Conservation (phyloP, 2,797 vertebrate species). For the Siniperca obscura region DNA sequence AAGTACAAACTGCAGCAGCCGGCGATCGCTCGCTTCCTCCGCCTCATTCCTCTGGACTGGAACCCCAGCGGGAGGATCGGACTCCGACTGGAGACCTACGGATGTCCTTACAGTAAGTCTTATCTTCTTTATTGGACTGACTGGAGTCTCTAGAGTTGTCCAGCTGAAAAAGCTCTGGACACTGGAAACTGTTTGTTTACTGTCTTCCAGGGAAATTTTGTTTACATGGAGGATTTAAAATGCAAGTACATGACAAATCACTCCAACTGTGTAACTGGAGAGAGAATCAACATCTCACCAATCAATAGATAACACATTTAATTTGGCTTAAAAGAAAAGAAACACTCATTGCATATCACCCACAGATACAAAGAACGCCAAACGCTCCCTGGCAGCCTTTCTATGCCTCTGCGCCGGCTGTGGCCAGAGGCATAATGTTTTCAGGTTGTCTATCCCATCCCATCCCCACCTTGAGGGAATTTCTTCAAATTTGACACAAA, state of each 20-base stretch:
- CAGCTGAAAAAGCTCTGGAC: background rate
- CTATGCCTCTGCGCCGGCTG: no score
- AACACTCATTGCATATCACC: background rate
- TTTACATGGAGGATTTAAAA: background rate
- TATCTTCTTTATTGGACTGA: background rate
- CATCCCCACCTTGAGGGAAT: no score
- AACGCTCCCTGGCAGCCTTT: background rate
- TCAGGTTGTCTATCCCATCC: no score
- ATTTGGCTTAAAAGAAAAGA: background rate
- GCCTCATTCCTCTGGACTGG: slow-evolving; percentile 93
- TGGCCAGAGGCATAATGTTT: no score
- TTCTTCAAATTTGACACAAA: no score
- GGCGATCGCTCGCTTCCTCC: slow-evolving; percentile 90
- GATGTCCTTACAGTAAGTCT: slow-evolving; percentile 92
- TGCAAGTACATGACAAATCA: background rate
- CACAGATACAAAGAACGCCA: background rate
- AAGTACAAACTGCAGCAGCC: slow-evolving; percentile 92
- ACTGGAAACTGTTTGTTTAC: background rate
- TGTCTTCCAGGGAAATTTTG: background rate
- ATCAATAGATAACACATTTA: background rate
- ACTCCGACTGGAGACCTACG: slow-evolving; percentile 92
- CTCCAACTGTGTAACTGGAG: no score
- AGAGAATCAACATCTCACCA: background rate
- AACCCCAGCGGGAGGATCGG: slow-evolving; percentile 93
- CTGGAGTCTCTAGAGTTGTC: slow-evolving; percentile 38